Conservation (phyloP, 2,888 invertebrate species). For the Marasmarcha lunaedactyla region DNA sequence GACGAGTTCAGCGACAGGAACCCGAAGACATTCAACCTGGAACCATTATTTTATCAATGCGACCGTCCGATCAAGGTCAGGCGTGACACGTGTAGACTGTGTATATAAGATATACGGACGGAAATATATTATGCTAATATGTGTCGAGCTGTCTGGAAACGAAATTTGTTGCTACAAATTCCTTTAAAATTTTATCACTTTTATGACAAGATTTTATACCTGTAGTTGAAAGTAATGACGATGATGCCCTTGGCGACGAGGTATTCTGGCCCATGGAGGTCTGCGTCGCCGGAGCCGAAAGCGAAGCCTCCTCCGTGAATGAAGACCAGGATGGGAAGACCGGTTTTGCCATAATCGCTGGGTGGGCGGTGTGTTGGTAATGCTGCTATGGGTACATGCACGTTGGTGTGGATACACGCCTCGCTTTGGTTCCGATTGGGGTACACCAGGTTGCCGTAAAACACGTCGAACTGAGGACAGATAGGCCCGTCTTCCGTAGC, state of each 20-base stretch:
- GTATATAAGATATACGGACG: too few species aligned
- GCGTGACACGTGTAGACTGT: not conserved
- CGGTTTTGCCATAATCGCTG: constrained; percentile 8
- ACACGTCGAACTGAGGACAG: constrained; percentile 70
- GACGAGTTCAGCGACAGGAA: constrained; percentile 46
- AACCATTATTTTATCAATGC: constrained; percentile 14
- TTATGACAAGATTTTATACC: too few species aligned
- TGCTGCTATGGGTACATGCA: constrained; percentile 38
- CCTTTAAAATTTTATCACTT: too few species aligned
- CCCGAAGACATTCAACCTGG: constrained; percentile 51
- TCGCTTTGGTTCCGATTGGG: constrained; percentile 30
- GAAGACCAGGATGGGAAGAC: constrained; percentile 47
- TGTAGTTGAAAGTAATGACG: constrained; percentile 58
- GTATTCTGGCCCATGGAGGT: constrained; percentile 49
- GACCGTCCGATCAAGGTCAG: not conserved
- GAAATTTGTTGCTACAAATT: too few species aligned
- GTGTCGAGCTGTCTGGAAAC: too few species aligned
- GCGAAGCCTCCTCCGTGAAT: constrained; percentile 58
- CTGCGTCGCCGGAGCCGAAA: constrained; percentile 48
- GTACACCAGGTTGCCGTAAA: constrained; percentile 35
- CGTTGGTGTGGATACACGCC: constrained; percentile 48
- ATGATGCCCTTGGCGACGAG: constrained; percentile 40
- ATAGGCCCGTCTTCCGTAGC: constrained; percentile 70
- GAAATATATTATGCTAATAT: not conserved
- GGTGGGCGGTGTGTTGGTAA: constrained; percentile 21